Evolutionary conservation across 1,140 invertebrate species (phyloP), one percentile per base, ranked within the genome.

Genomic region (Galleria mellonella): DNA sequence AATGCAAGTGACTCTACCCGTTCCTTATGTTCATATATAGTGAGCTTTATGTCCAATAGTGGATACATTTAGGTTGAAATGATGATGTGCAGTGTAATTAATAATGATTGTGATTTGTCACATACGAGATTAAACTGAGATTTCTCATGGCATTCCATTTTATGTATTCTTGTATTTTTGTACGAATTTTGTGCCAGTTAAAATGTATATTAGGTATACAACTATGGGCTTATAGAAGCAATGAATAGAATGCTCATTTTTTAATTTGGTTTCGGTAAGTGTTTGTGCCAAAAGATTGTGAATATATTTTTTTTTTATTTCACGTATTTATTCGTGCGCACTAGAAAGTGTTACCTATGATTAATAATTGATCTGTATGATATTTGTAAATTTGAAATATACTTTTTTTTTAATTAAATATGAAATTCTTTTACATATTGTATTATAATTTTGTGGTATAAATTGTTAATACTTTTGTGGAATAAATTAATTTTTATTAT

Each of bases 131-230:
- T n/a, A n/a, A n/a, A n/a, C n/a, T n/a, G n/a, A n/a, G n/a, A n/a
- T n/a, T n/a, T n/a, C n/a, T n/a, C n/a, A n/a, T n/a, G 17, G 17
- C 17, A 23, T 23, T 23, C 17, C 17, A 23, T 23, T 23, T 43
- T 32, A 23, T 31, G 14, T 27, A 31, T 32, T 43, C 43, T 52
- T 39, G 43, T 45, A 33, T 43, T 58, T 43, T 66, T 59, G 47
- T 69, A 76, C 51, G 72, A 79, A 72, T 71, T 66, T 70, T 77
- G 74, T 81, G 76, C 74, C 76, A 81, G 76, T 81, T 64, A 71
- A 64, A 43, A 50, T 41, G 62, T 59, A 40, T 51, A 42, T 52
- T 58, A 55, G 55, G 54, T 39, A 50, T 47, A 40, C 37, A 51
- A 53, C 32, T 51, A 54, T 51, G 36, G 47, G 42, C 48, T 47